Evolutionary conservation across 1,140 invertebrate species (phyloP), one percentile per base, ranked within the genome.

Genomic region (Goniozus legneri): DNA sequence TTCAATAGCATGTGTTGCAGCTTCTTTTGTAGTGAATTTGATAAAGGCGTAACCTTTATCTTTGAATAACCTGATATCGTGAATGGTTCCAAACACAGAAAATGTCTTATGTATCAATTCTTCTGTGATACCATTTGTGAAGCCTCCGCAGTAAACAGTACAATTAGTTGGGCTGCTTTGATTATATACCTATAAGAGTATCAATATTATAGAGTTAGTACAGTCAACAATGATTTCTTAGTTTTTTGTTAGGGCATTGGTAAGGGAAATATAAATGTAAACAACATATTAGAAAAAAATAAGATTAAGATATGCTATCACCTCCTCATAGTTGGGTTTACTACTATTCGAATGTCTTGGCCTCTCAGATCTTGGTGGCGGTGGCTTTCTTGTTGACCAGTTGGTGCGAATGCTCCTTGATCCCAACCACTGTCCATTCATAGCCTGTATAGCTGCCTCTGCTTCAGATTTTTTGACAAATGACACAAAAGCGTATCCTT

Each of bases 381-480:
- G 86, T 42, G 95, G 89, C 79, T 98, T 98, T 60, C 97, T 85
- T 12, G 96, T 97, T 7, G 97, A 97, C 97, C 97, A 99, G 76
- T 99, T 99, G 53, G 97, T 99, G 69, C 97, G 84, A 79, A 99
- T 99, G 65, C 94, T 93, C 52, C 97, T 82, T 38, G 91, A 93
- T 2, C 97, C 97, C 32, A 99, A 80, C 96, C 96, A 99, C 73
- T 98, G 96, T 6, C 97, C 97, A 74, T 99, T 99, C 97, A 99
- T 99, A 39, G 90, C 86, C 46, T 86, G 82, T 54, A 99, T 99
- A 40, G 97, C 97, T 59, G 88, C 90, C 77, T 99, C 96, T 4
- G 97, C 97, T 73, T 99, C 97, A 65, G 91, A 88, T 80, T 97
- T 97, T 76, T 98, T 98, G 13, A 98, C 92, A 77, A 98, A 99